These are phyloP conservation scores for Invenusta paracnida DNA, from an alignment of 2,888 invertebrate species.

Conservation along the genomic window DNA sequence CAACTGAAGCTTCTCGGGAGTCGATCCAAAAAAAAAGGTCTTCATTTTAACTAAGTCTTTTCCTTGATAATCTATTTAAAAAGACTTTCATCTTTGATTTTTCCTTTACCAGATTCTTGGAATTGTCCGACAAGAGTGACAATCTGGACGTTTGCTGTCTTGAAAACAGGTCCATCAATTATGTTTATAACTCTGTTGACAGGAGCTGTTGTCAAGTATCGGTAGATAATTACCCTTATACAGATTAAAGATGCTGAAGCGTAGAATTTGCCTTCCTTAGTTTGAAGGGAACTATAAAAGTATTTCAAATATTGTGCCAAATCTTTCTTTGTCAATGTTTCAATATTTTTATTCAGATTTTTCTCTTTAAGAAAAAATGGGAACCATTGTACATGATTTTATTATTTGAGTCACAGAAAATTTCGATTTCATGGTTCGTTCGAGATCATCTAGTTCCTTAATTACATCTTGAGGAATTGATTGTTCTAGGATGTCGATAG, in stretches of 20 bases:
- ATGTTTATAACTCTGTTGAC: too few relatives aligned
- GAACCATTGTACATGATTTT: too few relatives aligned
- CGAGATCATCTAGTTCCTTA: neutral
- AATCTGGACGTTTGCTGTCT: neutral
- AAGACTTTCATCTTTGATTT: neutral
- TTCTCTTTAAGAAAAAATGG: neutral
- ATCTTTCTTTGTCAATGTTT: neutral
- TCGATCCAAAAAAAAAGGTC: neutral
- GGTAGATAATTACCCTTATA: neutral
- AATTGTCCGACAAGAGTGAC: constrained; percentile 25
- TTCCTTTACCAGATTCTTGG: constrained; percentile 21
- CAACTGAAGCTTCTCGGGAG: constrained; percentile 25
- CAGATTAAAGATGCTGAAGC: neutral
- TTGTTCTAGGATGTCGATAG: neutral
- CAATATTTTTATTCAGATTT: neutral
- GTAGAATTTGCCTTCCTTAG: neutral
- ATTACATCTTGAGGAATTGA: neutral
- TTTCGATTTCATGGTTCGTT: too few relatives aligned
- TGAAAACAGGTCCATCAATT: constrained; percentile 13
- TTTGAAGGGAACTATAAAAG: neutral
- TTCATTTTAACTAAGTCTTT: constrained; percentile 16
- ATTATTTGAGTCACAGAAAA: too few relatives aligned
- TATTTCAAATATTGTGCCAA: neutral
- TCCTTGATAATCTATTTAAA: constrained; percentile 3
- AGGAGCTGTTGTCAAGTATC: neutral